These are phyloP conservation scores for Nymphalis io DNA, from an alignment of 1,140 invertebrate genomes.

Conservation along the genomic window DNA sequence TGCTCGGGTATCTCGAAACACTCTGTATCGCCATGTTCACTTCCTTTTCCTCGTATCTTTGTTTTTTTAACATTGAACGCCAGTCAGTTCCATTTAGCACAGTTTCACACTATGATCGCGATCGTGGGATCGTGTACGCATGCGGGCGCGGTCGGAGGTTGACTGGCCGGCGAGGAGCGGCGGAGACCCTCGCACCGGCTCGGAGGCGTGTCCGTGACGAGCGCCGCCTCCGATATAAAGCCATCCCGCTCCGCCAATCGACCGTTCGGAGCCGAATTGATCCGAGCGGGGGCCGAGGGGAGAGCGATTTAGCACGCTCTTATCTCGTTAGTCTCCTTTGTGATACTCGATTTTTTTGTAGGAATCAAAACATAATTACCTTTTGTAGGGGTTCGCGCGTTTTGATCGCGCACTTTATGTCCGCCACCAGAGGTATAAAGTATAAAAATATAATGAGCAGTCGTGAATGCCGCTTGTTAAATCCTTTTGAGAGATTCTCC, in stretches of 20 bases:
- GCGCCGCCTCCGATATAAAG: slow-evolving; percentile 48
- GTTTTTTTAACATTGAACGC: slow-evolving; percentile 79
- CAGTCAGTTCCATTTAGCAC: slow-evolving; percentile 77
- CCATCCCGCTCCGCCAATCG: slow-evolving; percentile 73
- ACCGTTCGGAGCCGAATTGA: slow-evolving; percentile 70
- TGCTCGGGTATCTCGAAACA: slow-evolving; percentile 76
- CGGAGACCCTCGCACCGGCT: slow-evolving; percentile 45
- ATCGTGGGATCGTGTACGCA: slow-evolving; percentile 75
- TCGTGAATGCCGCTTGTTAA: slow-evolving; percentile 78
- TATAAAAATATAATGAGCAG: slow-evolving; percentile 80
- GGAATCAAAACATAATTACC: slow-evolving; percentile 81
- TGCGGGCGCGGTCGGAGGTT: slow-evolving; percentile 74
- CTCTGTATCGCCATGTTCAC: slow-evolving; percentile 81
- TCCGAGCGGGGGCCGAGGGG: slow-evolving; percentile 69
- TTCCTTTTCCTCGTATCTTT: slow-evolving; percentile 75
- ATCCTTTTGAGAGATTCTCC: slow-evolving; percentile 73
- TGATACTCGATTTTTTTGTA: slow-evolving; percentile 80
- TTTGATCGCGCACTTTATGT: slow-evolving; percentile 78
- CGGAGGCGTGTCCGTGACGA: slow-evolving; percentile 42
- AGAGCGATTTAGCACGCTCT: slow-evolving; percentile 79
- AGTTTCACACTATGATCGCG: slow-evolving; percentile 61
- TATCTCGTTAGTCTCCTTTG: slow-evolving; percentile 81
- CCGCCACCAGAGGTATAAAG: slow-evolving; percentile 73
- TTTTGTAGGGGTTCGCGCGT: slow-evolving; percentile 79
- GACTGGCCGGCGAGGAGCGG: slow-evolving; percentile 62